Conservation (phyloP, 2,113 vertebrate genomes). For the Chloebia gouldiae region DNA sequence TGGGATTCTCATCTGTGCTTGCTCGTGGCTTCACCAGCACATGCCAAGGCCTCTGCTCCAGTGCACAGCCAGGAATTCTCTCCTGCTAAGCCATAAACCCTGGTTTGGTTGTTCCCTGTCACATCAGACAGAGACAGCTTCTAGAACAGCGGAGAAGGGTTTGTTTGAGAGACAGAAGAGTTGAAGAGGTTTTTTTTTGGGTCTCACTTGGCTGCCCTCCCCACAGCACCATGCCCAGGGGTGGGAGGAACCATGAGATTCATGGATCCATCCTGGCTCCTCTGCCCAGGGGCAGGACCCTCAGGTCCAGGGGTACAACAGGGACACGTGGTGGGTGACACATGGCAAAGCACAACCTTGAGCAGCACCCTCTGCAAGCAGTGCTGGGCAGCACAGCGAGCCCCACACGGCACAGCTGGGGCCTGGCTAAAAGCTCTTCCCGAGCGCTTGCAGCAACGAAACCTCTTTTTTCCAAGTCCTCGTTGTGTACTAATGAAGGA, state of each 20-base stretch:
- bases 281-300: rapidly evolving
- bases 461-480: neutral
- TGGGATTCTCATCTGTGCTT: neutral
- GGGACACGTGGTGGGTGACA: neutral
- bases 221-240: rapidly evolving
- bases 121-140: neutral
- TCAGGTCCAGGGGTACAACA: rapidly evolving
- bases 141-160: neutral
- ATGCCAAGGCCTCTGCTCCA: neutral
- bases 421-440: neutral
- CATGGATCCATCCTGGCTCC: neutral
- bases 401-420: neutral
- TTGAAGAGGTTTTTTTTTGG: neutral
- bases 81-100: neutral
- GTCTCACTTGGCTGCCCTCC: rapidly evolving
- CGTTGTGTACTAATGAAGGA: constrained; percentile 50
- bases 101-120: rapidly evolving
- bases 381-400: neutral
- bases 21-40: rapidly evolving
- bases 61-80: neutral
- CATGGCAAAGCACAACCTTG: neutral
- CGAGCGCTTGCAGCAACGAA: neutral
- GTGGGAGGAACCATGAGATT: rapidly evolving
- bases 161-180: neutral
- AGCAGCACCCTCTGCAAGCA: neutral